These are phyloP conservation scores for Perognathus longimembris DNA, from an alignment of 2,113 vertebrate species.

Conservation along the genomic window DNA sequence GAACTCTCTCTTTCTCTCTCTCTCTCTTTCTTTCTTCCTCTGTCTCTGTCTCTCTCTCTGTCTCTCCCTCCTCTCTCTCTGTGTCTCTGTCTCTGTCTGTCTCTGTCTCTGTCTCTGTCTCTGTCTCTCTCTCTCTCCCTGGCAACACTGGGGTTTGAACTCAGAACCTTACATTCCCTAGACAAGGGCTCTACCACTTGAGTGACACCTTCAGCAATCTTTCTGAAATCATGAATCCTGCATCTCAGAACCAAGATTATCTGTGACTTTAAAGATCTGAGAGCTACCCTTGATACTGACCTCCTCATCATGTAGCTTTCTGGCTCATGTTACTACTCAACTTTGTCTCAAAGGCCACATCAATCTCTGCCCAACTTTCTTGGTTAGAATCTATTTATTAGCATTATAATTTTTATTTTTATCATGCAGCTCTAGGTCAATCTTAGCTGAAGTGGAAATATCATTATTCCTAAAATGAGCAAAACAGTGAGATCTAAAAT, in stretches of 20 bases:
- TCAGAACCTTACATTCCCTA: too few relatives aligned
- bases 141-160: too few relatives aligned
- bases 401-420: not conserved
- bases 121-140: too few relatives aligned
- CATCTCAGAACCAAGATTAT: not conserved
- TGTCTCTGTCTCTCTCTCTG: too few relatives aligned
- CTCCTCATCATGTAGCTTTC: not conserved
- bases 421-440: not conserved
- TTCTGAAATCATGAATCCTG: not conserved
- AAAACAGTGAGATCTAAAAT: not conserved
- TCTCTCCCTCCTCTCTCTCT: too few relatives aligned
- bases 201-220: not conserved
- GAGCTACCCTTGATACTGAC: not conserved
- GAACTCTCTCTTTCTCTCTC: not conserved
- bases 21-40: too few relatives aligned
- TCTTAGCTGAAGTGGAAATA: slow-evolving; percentile 6
- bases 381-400: not conserved
- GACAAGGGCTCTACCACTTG: too few relatives aligned
- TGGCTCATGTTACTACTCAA: not conserved
- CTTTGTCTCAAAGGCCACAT: not conserved
- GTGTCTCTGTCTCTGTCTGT: too few relatives aligned
- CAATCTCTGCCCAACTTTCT: not conserved
- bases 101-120: too few relatives aligned
- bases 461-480: not conserved
- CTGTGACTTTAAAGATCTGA: not conserved